Conservation (phyloP, 1,140 invertebrate species). For the Drosophila sp. region DNA sequence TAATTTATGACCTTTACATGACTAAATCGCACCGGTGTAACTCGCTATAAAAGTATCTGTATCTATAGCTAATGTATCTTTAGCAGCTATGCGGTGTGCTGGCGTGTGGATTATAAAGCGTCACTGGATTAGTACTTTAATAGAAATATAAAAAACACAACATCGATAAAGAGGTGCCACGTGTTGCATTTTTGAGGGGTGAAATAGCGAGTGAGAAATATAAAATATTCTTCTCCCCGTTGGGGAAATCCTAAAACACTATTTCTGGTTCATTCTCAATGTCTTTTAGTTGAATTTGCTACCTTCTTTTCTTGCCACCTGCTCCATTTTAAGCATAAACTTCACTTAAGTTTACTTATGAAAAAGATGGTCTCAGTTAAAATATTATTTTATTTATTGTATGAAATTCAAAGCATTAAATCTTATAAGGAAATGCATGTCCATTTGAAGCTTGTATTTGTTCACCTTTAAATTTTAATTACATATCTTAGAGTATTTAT, state of each 20-base stretch:
- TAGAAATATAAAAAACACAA: constrained; percentile 49
- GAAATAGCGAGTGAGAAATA: neutral
- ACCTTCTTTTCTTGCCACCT: too few relatives aligned
- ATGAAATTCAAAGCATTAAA: too few relatives aligned
- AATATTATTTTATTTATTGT: neutral
- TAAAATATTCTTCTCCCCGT: neutral
- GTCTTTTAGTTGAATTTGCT: constrained; percentile 5
- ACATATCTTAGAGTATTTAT: too few relatives aligned
- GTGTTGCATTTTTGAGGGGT: constrained; percentile 1
- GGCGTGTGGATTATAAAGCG: constrained; percentile 31
- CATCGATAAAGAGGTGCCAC: neutral
- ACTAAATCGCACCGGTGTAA: constrained; percentile 38
- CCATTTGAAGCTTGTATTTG: too few relatives aligned
- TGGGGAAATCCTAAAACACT: neutral
- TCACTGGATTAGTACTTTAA: constrained; percentile 51
- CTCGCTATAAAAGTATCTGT: constrained; percentile 32
- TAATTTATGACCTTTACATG: constrained; percentile 64
- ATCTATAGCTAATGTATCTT: neutral
- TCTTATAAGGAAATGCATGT: too few relatives aligned
- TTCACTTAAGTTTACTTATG: neutral
- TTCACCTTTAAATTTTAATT: too few relatives aligned
- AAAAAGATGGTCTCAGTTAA: neutral
- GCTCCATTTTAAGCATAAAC: neutral
- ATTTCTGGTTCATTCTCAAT: neutral
- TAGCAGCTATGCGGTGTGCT: constrained; percentile 1